Evolutionary conservation across 2,113 vertebrate genomes (phyloP).

Genomic region (Ramphastos sulfuratus): DNA sequence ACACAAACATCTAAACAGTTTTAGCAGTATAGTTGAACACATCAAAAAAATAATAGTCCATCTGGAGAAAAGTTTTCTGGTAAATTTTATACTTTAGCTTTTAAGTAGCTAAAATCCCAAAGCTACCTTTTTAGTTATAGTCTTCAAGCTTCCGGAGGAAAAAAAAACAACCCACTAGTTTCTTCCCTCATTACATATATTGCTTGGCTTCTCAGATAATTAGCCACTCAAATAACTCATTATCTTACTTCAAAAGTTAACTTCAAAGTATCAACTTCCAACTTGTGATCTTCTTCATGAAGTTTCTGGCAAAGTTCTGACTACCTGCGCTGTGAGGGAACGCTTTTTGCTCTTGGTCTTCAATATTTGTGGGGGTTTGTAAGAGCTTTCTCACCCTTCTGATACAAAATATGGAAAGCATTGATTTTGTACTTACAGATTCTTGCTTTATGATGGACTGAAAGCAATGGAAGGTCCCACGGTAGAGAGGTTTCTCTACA

Average conservation of each 20-base stretch:
- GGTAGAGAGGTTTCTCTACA: constrained; percentile 89
- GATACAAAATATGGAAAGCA: background rate
- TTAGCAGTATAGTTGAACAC: background rate
- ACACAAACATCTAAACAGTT: background rate
- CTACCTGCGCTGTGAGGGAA: background rate
- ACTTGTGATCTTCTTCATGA: background rate
- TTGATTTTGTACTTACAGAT: constrained; percentile 80
- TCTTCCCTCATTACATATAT: background rate
- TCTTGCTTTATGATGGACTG: constrained; percentile 94
- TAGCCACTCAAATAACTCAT: background rate
- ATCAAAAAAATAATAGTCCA: background rate
- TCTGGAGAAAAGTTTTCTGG: background rate
- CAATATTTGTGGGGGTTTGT: background rate
- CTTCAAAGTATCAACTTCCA: background rate
- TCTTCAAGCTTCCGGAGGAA: background rate
- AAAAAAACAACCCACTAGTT: background rate
- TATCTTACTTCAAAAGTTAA: background rate
- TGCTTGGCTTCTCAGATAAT: background rate
- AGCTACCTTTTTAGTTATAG: background rate
- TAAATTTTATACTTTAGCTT: background rate
- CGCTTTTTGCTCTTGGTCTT: background rate
- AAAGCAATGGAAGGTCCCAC: constrained; percentile 94
- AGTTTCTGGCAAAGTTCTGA: background rate
- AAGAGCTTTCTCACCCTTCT: background rate
- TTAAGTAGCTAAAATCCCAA: background rate